Evolutionary conservation across 2,888 invertebrate genomes (phyloP).

Genomic region (Salpingus planirostris): DNA sequence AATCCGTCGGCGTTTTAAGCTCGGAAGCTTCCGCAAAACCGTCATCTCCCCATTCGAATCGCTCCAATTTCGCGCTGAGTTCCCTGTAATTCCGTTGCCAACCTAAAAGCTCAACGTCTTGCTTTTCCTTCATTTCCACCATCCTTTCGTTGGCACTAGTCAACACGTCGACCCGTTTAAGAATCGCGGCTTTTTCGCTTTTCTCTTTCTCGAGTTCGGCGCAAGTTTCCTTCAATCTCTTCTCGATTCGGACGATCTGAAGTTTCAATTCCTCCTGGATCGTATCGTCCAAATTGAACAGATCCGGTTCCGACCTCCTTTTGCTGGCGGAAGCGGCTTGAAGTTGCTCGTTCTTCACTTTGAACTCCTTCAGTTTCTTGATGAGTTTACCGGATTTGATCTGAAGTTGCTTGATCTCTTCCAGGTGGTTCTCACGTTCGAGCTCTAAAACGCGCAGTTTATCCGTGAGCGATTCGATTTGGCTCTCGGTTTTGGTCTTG

Average conservation of each 20-base stretch:
- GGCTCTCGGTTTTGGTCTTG: conserved; percentile 29
- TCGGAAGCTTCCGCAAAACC: conserved; percentile 15
- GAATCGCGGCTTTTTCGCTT: conserved; percentile 57
- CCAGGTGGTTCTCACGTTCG: conserved; percentile 49
- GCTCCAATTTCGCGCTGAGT: conserved; percentile 55
- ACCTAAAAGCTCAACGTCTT: conserved; percentile 66
- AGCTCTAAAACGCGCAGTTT: conserved; percentile 50
- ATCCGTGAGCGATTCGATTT: conserved; percentile 50
- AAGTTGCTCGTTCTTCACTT: conserved; percentile 55
- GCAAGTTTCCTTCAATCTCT: conserved; percentile 51
- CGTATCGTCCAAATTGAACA: conserved; percentile 62
- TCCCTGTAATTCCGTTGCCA: conserved; percentile 66
- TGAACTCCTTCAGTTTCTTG: conserved; percentile 77
- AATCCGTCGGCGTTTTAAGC: background rate
- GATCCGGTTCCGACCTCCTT: conserved; percentile 41
- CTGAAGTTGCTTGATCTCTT: conserved; percentile 57
- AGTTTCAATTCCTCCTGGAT: conserved; percentile 72
- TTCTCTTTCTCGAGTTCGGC: conserved; percentile 52
- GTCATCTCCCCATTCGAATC: conserved; percentile 45
- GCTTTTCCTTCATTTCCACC: conserved; percentile 71
- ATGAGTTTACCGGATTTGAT: conserved; percentile 69
- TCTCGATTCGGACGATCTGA: conserved; percentile 59
- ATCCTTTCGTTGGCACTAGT: conserved; percentile 68
- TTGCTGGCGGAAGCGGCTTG: too few relatives aligned
- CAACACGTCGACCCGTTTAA: conserved; percentile 65